Evolutionary conservation across 2,888 invertebrate species (phyloP).

Genomic region (Agapostemon virescens): DNA sequence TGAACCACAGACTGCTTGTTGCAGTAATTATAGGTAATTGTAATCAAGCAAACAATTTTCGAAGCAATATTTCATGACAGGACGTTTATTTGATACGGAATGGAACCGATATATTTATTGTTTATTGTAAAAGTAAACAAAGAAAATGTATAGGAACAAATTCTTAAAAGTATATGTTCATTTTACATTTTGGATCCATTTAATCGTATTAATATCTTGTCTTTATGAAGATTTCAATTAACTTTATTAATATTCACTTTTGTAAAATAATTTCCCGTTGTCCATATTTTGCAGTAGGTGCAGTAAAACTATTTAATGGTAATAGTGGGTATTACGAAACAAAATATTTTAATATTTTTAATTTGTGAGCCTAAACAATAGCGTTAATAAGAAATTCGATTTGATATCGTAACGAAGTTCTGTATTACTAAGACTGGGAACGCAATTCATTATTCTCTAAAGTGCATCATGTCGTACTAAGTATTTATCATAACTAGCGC

Average conservation of each 20-base stretch:
- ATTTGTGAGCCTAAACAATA: constrained; percentile 42
- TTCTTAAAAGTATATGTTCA: constrained; percentile 20
- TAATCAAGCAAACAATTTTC: constrained; percentile 28
- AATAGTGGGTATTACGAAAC: constrained; percentile 5
- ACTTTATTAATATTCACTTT: constrained; percentile 14
- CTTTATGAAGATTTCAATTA: constrained; percentile 10
- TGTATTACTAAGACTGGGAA: constrained; percentile 38
- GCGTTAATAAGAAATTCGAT: constrained; percentile 23
- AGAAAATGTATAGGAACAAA: constrained; percentile 4
- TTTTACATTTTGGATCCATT: constrained; percentile 23
- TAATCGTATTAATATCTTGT: constrained; percentile 8
- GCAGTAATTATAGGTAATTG: constrained; percentile 48
- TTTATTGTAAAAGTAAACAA: constrained; percentile 35
- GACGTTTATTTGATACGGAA: constrained; percentile 37
- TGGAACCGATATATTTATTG: constrained; percentile 42
- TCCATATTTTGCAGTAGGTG: not conserved
- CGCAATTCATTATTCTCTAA: constrained; percentile 25
- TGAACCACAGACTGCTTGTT: constrained; percentile 57
- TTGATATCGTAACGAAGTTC: constrained; percentile 13
- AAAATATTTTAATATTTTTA: constrained; percentile 32
- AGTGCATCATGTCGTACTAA: constrained; percentile 15
- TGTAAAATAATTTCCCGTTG: constrained; percentile 7
- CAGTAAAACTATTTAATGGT: constrained; percentile 3
- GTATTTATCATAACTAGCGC: constrained; percentile 7
- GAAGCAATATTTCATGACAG: constrained; percentile 31